These are phyloP conservation scores for Elmis aenea DNA, from an alignment of 2,888 invertebrate species.

Conservation along the genomic window DNA sequence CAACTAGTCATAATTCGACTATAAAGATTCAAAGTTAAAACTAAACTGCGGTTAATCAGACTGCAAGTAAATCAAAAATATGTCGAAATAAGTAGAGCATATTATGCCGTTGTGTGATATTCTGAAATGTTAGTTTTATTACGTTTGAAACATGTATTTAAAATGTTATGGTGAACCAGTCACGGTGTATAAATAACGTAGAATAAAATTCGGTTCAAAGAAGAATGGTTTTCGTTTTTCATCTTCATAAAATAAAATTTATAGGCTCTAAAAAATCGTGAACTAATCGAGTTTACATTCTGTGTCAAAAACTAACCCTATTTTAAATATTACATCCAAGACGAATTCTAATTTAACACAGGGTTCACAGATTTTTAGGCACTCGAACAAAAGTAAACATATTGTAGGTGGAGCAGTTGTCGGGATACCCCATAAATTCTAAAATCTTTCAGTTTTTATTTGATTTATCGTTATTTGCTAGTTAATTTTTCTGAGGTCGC, in stretches of 20 bases:
- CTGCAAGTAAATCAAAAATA: too few species aligned
- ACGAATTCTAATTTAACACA: slow-evolving; percentile 17
- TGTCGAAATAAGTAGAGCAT: too few species aligned
- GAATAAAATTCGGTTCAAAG: too few species aligned
- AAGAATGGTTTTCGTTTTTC: not conserved
- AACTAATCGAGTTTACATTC: slow-evolving; percentile 10
- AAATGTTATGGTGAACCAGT: too few species aligned
- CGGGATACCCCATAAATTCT: slow-evolving; percentile 35
- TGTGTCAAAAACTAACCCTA: slow-evolving; percentile 12
- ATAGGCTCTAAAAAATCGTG: slow-evolving; percentile 8
- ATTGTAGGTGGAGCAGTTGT: slow-evolving; percentile 38
- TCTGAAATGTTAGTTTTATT: too few species aligned
- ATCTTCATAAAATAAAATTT: slow-evolving; percentile 17
- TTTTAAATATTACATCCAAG: slow-evolving; percentile 7
- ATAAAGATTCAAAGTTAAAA: too few species aligned
- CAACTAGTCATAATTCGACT: too few species aligned
- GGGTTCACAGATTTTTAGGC: slow-evolving; percentile 11
- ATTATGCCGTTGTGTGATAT: too few species aligned
- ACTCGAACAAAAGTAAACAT: slow-evolving; percentile 30
- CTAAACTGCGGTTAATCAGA: too few species aligned
- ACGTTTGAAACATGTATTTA: too few species aligned
- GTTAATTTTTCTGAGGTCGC: slow-evolving; percentile 36
- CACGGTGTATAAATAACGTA: too few species aligned
- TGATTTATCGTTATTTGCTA: slow-evolving; percentile 37
- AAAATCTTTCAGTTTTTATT: slow-evolving; percentile 38